Conservation (phyloP, 2,797 vertebrate genomes). For the Pangasius macronema region DNA sequence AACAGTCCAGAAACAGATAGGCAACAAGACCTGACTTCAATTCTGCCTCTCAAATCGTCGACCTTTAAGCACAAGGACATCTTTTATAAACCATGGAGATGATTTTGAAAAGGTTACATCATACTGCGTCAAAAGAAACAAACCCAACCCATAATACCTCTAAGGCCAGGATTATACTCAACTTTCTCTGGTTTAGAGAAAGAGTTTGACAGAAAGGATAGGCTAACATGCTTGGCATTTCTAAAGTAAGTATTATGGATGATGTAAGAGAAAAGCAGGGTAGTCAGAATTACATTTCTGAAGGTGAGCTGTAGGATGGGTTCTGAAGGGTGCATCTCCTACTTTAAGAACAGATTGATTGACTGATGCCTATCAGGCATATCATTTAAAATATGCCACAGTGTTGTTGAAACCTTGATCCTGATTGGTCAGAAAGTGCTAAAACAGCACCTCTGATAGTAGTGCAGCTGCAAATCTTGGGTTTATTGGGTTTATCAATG, state of each 20-base stretch:
- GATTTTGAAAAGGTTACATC: not conserved
- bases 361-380: not conserved
- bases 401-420: not conserved
- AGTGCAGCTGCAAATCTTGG: not conserved
- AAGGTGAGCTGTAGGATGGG: too few species aligned
- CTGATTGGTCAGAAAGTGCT: too few species aligned
- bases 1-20: not conserved
- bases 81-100: not conserved
- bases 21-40: not conserved
- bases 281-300: not conserved
- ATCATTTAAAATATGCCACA: not conserved
- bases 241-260: not conserved
- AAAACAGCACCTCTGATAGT: not conserved
- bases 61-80: not conserved
- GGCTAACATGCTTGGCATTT: not conserved
- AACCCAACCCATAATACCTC: not conserved
- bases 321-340: too few species aligned
- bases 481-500: not conserved
- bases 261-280: not conserved
- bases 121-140: not conserved
- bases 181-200: not conserved
- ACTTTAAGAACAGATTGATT: not conserved
- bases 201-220: not conserved
- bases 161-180: not conserved
- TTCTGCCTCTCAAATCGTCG: not conserved